Conservation (phyloP, 2,113 vertebrate genomes). For the Podarcis raffonei region DNA sequence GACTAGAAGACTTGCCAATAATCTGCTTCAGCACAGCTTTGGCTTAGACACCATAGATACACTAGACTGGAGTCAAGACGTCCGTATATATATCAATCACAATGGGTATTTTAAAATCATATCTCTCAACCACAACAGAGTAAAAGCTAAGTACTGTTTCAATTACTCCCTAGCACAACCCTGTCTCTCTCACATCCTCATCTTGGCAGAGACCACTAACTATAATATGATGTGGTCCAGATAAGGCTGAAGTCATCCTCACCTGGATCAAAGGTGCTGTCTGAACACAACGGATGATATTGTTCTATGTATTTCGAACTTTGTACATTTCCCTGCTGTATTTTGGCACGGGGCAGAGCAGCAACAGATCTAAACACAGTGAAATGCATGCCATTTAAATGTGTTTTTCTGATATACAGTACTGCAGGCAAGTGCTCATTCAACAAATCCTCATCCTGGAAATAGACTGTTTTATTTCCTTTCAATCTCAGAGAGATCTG, state of each 20-base stretch:
- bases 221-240: rapidly evolving
- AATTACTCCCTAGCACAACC: not conserved
- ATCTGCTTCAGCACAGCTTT: not conserved
- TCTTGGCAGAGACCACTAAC: not conserved
- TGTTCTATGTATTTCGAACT: not conserved
- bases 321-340: not conserved
- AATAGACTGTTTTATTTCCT: not conserved
- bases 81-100: not conserved
- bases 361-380: not conserved
- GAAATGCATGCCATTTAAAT: not conserved
- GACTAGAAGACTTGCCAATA: no score
- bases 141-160: not conserved
- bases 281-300: constrained; percentile 7
- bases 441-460: not conserved
- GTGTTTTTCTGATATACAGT: not conserved
- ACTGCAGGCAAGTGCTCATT: not conserved
- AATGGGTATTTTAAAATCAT: not conserved
- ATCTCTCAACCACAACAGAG: not conserved
- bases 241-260: not conserved
- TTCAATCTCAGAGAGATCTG: not conserved
- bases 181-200: not conserved
- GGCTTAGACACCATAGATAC: not conserved
- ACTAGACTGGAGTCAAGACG: not conserved
- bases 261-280: not conserved
- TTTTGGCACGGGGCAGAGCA: not conserved